Conservation (phyloP, 1,140 invertebrate genomes). For the Cheumatopsyche charites region DNA sequence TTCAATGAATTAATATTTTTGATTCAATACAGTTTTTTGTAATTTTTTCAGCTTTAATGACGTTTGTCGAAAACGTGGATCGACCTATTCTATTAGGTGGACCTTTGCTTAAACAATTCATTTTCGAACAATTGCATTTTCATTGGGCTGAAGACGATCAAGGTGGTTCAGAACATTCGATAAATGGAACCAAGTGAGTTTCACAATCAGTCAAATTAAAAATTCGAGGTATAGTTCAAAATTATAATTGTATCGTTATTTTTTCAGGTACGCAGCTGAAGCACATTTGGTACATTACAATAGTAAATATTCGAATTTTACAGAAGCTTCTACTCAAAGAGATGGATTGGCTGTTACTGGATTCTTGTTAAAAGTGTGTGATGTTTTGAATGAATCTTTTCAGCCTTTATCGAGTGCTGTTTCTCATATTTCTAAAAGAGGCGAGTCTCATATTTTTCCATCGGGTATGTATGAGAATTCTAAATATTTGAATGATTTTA, state of each 20-base stretch:
- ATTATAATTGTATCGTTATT: conserved; percentile 4
- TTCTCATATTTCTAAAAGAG: conserved; percentile 5
- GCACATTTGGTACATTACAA: conserved; percentile 83
- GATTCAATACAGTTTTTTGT: no score
- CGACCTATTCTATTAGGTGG: conserved; percentile 64
- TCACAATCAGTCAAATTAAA: no score
- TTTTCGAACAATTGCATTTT: conserved; percentile 80
- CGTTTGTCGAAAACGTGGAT: conserved; percentile 6
- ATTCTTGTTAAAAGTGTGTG: conserved; percentile 70
- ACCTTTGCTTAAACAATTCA: conserved; percentile 70
- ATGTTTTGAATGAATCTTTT: conserved; percentile 51
- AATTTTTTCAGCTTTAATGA: conserved; percentile 37
- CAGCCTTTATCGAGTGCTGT: conserved; percentile 50
- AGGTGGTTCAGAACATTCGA: conserved; percentile 80
- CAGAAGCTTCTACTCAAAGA: conserved; percentile 70
- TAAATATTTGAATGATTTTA: background rate
- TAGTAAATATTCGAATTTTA: conserved; percentile 70
- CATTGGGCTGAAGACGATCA: conserved; percentile 80
- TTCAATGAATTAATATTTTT: no score
- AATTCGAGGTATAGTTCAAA: background rate
- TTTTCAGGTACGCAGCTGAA: conserved; percentile 71
- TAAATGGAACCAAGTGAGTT: conserved; percentile 66
- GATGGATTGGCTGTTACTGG: conserved; percentile 80
- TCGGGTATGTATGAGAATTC: background rate
- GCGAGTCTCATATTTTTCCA: conserved; percentile 5